Evolutionary conservation across 2,888 invertebrate genomes (phyloP).

Genomic region (Melanargia galathea): DNA sequence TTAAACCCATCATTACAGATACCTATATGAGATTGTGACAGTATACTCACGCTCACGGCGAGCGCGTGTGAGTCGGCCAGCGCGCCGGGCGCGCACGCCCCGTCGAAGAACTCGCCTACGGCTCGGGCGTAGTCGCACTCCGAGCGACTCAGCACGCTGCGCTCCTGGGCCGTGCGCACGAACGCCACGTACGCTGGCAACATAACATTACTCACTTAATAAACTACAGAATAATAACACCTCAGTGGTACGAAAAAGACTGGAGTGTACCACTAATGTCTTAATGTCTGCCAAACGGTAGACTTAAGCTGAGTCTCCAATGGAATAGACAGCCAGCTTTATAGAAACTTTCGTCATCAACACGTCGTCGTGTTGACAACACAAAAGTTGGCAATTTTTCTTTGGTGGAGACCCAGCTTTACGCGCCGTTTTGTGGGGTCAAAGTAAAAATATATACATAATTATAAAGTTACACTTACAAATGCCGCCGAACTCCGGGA

Average conservation of each 20-base stretch:
- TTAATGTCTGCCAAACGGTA: too few relatives aligned
- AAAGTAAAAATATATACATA: too few relatives aligned
- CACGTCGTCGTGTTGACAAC: too few relatives aligned
- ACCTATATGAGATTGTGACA: too few relatives aligned
- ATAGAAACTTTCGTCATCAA: too few relatives aligned
- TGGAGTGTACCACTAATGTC: not conserved
- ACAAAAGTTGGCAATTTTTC: too few relatives aligned
- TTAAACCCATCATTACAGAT: too few relatives aligned
- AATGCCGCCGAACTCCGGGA: conserved; percentile 86
- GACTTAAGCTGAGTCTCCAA: too few relatives aligned
- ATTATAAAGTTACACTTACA: conserved; percentile 61
- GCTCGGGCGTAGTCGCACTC: conserved; percentile 83
- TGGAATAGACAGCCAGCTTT: too few relatives aligned
- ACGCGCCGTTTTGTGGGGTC: too few relatives aligned
- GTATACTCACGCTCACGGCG: conserved; percentile 49
- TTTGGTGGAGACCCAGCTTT: too few relatives aligned
- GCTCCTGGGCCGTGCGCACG: conserved; percentile 77
- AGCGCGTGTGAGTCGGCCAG: conserved; percentile 70
- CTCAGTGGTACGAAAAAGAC: not conserved
- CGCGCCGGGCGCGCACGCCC: conserved; percentile 85
- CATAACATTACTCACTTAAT: not conserved
- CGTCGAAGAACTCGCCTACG: conserved; percentile 80
- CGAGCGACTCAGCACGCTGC: conserved; percentile 63
- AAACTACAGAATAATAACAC: not conserved
- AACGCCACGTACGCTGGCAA: conserved; percentile 83